Evolutionary conservation across 2,888 invertebrate species (phyloP), one percentile per base, ranked within the genome.

Genomic region (Rhamnusium bicolor): DNA sequence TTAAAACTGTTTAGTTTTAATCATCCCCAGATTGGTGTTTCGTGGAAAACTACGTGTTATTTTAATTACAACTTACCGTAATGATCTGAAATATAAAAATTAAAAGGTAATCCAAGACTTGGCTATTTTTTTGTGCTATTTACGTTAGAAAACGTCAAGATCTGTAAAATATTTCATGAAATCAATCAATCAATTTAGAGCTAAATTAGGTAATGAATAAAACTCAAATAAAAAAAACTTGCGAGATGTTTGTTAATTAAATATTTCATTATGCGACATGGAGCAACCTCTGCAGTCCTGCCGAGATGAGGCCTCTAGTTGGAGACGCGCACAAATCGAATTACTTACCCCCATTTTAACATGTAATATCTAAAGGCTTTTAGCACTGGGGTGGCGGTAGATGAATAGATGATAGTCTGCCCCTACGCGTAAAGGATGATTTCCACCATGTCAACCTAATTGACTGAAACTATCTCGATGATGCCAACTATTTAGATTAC

Each of bases 341-440:
- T 88, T 88, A 88, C 86, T 88, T 87, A 88, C 87, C 87, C 88
- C 86, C 86, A 87, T 88, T 88, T 88, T 87, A 87, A 87, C 88
- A 88, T 88, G 87, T 88, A 88, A 88, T 88, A 88, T 88, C 87
- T 86, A 86, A 87, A 88, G 88, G 88, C 87, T 88, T 88, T 88
- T 88, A 88, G 87, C 86, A 84, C 83, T 85, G 85, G 86, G 86
- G 86, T 85, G 83, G 86, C 84, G 84, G 85, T 84, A 85, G 82
- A 83, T 84, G 81, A 81, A 80, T 80, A 79, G 78, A 78, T 78
- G 78, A 78, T 79, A 75, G 75, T 74, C 69, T 73, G 72, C 82
- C 81, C 80, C 76, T 71, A 66, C 74, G 76, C 76, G 71, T 77
- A 76, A 79, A 80, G 80, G 76, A 80, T 80, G 79, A 81, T 81